Evolutionary conservation across 2,888 invertebrate species (phyloP).

Genomic region (Anoncus sp.): DNA sequence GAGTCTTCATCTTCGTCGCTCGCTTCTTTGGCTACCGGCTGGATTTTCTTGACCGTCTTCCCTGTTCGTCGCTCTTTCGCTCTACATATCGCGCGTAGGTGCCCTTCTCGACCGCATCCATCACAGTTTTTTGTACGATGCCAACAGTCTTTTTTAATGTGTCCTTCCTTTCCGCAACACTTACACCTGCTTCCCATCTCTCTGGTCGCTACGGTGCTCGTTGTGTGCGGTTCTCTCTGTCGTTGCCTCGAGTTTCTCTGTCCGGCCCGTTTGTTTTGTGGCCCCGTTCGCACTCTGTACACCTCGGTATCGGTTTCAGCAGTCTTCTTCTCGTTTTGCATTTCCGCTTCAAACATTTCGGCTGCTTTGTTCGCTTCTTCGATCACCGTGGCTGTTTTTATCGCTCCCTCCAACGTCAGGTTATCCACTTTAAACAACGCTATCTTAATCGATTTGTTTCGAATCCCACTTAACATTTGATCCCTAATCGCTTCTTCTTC

Average conservation of each 20-base stretch:
- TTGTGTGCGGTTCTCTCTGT: too few relatives aligned
- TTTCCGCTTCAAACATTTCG: background rate
- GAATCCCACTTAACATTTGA: slow-evolving; percentile 37
- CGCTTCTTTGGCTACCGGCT: background rate
- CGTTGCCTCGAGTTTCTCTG: too few relatives aligned
- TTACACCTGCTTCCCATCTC: slow-evolving; percentile 3
- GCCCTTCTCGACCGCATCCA: slow-evolving; percentile 36
- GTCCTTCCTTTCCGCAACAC: slow-evolving; percentile 34
- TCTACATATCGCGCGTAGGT: slow-evolving; percentile 42
- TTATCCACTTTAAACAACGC: slow-evolving; percentile 45
- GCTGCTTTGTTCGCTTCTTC: slow-evolving; percentile 45
- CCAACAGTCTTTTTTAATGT: slow-evolving; percentile 26
- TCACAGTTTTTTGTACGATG: slow-evolving; percentile 36
- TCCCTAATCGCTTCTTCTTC: slow-evolving; percentile 37
- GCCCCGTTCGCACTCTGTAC: too few relatives aligned
- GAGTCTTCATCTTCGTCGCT: too few relatives aligned
- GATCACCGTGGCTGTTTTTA: slow-evolving; percentile 34
- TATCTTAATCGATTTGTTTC: slow-evolving; percentile 10
- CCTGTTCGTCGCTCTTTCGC: slow-evolving; percentile 8
- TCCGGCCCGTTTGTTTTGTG: too few relatives aligned
- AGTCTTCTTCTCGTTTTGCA: too few relatives aligned
- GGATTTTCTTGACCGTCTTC: slow-evolving; percentile 19
- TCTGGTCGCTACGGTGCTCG: background rate
- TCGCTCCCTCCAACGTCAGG: slow-evolving; percentile 28
- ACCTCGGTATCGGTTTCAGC: too few relatives aligned